These are phyloP conservation scores for Cuniculus paca DNA, from an alignment of 2,797 vertebrate species.

Conservation along the genomic window DNA sequence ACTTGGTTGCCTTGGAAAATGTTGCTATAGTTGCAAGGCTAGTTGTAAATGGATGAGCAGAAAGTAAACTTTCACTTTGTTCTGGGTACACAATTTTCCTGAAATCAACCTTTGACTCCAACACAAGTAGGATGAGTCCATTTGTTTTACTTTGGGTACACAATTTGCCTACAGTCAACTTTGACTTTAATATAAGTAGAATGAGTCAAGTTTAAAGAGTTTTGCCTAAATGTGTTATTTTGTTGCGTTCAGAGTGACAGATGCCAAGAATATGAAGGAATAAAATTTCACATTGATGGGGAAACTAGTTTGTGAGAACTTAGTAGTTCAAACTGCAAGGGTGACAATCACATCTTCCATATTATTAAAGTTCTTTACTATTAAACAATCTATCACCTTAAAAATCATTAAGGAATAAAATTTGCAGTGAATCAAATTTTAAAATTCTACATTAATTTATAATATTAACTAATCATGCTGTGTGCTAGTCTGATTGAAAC, in stretches of 20 bases:
- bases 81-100: conserved; percentile 73
- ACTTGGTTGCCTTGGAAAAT: conserved; percentile 90
- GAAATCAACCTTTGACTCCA: conserved; percentile 54
- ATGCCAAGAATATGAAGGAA: conserved; percentile 3
- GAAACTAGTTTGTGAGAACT: conserved; percentile 20
- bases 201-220: not conserved
- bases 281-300: conserved; percentile 9
- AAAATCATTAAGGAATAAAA: not conserved
- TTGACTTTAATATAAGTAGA: conserved; percentile 51
- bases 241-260: conserved; percentile 21
- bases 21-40: conserved; percentile 91
- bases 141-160: conserved; percentile 44
- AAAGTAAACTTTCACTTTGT: conserved; percentile 86
- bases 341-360: conserved; percentile 17
- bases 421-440: not conserved
- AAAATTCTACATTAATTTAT: conserved; percentile 59
- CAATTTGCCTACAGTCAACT: conserved; percentile 73
- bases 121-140: conserved; percentile 14
- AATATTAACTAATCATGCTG: conserved; percentile 54
- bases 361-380: not conserved
- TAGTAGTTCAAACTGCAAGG: not conserved
- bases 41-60: conserved; percentile 83
- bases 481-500: not conserved
- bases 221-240: conserved; percentile 3
- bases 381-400: conserved; percentile 68